Base-by-base conservation (phyloP, 1,140 invertebrate genomes). In the Calephelis virginiensis region DNA sequence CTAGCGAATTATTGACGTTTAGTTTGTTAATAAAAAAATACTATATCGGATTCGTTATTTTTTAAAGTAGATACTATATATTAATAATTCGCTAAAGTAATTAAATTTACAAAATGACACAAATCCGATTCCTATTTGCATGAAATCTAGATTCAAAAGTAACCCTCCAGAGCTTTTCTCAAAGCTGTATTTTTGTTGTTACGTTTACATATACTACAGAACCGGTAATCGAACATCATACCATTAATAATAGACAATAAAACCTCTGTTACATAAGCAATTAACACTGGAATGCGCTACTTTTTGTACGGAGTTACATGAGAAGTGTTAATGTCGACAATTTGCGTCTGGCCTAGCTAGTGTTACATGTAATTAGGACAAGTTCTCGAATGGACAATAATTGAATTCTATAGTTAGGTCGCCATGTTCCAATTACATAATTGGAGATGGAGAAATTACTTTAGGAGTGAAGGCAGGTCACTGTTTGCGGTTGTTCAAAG, bases 281-380 rank as follows among this genome's bases (percentile, higher is more conserved):
- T 59, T 59, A 59, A 59, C 56, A 59, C 37, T 4, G n/a, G 56
- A 59, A 59, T 59, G 37, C 28, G 28, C 14, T 56, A 28, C 28
- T 59, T 59, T 59, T 59, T 59, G 56, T 40, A 13, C 12, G 12
- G 37, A n/a, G 56, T 59, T 59, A 40, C 56, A 37, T 59, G 56
- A 61, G 48, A 45, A 10, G 63, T 67, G 72, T 61, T 71, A 76
- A 76, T 67, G 62, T 68, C 14, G 63, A 68, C 67, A 75, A 75
- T 75, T 75, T 67, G 71, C 64, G 61, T 67, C 71, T 67, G 45
- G 61, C 40, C 53, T 49, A 64, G 70, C 67, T 64, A 61, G 74
- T 60, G 69, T 75, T 66, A 68, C 72, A 61, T 62, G 59, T 76
- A 74, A 74, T 76, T 76, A 76, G 72, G 48, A 59, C 63, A 68